A percentile compares a stretch with the other conserved stretches of the same genome.
phyloP scores from a whole-genome alignment of 1,140 invertebrate genomes.

The Sitophilus oryzae region DNA sequence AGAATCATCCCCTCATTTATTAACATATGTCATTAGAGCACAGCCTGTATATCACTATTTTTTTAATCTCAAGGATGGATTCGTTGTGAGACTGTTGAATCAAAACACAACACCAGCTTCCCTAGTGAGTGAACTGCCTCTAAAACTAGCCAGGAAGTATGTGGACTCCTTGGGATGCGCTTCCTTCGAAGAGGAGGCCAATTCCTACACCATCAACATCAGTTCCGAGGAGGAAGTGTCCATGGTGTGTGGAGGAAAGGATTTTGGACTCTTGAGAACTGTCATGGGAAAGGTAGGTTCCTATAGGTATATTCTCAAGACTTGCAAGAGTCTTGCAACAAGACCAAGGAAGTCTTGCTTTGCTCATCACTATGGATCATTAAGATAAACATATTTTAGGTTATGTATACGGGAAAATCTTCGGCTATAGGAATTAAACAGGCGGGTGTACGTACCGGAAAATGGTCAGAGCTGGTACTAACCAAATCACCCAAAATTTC shows the following conservation, averaged over 20 bases:
- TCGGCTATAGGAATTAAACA: conserved; percentile 67
- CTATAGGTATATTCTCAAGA: neutral
- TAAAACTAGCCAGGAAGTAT: conserved; percentile 74
- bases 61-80: conserved; percentile 60
- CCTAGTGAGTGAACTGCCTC: conserved; percentile 60
- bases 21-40: too few species aligned
- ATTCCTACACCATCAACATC: conserved; percentile 47
- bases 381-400: conserved; percentile 41
- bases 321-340: too few species aligned
- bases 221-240: conserved; percentile 66
- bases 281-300: conserved; percentile 63
- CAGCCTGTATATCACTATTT: too few species aligned
- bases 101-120: conserved; percentile 56
- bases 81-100: conserved; percentile 74
- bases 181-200: conserved; percentile 60
- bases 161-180: conserved; percentile 70
- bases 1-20: conserved; percentile 4
- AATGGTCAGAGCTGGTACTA: conserved; percentile 70
- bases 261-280: conserved; percentile 76
- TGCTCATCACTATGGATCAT: too few species aligned
- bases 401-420: conserved; percentile 74
- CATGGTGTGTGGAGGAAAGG: conserved; percentile 67
- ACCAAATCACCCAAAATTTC: conserved; percentile 69
- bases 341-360: too few species aligned
- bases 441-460: conserved; percentile 51